Conservation (phyloP, 2,113 vertebrate species). For the Bufo bufo region DNA sequence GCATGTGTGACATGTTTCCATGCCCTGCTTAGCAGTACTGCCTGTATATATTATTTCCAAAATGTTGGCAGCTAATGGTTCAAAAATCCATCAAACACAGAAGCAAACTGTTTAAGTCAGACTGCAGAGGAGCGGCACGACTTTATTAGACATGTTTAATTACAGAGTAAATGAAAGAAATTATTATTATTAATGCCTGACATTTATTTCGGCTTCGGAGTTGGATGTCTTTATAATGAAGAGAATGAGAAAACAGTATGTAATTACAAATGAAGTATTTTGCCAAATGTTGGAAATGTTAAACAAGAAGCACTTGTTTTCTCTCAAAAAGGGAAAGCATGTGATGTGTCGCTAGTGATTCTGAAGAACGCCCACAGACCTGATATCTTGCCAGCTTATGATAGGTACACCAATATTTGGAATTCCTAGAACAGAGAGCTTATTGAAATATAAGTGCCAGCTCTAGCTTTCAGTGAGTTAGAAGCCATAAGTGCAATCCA, state of each 20-base stretch:
- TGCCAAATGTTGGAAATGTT: slow-evolving; percentile 77
- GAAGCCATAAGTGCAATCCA: slow-evolving; percentile 73
- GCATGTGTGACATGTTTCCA: not conserved
- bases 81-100: not conserved
- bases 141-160: slow-evolving; percentile 75
- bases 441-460: slow-evolving; percentile 70
- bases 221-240: slow-evolving; percentile 67
- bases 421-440: slow-evolving; percentile 71
- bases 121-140: slow-evolving; percentile 67
- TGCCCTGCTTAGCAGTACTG: not conserved
- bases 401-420: slow-evolving; percentile 64
- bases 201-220: slow-evolving; percentile 71
- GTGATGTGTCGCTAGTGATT: slow-evolving; percentile 71
- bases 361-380: slow-evolving; percentile 69
- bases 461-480: slow-evolving; percentile 63
- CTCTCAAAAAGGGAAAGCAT: slow-evolving; percentile 68
- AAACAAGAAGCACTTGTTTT: slow-evolving; percentile 81
- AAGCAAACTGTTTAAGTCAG: slow-evolving; percentile 8
- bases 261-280: slow-evolving; percentile 72
- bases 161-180: slow-evolving; percentile 76
- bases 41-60: not conserved
- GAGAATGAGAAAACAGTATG: slow-evolving; percentile 61
- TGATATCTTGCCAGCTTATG: slow-evolving; percentile 65
- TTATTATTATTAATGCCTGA: slow-evolving; percentile 78
- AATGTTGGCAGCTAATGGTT: not conserved